Evolutionary conservation across 53 echinoderm and acorn worm species (phyloP), one percentile per base, ranked within the genome.

Genomic region (Crossaster papposus): DNA sequence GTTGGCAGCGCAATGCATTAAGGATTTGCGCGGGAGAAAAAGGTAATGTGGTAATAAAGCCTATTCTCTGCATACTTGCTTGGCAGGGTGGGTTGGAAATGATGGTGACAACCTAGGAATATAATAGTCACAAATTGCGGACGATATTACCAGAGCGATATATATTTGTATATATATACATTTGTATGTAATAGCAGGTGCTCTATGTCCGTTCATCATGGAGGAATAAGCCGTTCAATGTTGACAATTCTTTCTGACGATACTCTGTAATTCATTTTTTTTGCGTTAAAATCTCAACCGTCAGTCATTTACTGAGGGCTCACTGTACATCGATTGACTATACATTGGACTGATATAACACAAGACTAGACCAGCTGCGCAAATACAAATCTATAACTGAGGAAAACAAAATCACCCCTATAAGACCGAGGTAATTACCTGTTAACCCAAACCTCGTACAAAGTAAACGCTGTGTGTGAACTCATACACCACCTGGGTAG

Each of bases 311-410:
- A 35, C 38, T 29, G 44, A 83, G 26, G n/a, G 15, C 63, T 37
- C 70, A 65, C 83, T 26, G 29, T 6, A 37, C 30, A 65, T 83
- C 83, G 83, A 83, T 83, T 70, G n/a, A n/a, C 24, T 64, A 28
- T 65, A 68, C 31, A 83, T 70, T 37, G 65, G 37, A 36, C 65
- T 29, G 38, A 65, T 70, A 65, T 50, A 70, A n/a, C 35, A 68
- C 29, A 83, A 70, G 70, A 83, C 6, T 30, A 30, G 23, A 37
- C 24, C 83, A 83, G 68, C 83, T 83, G 83, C 54, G 50, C 44
- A 83, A 65, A 65, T 65, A 24, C 23, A n/a, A n/a, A 68, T 65
- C 38, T 22, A 58, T 22, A 64, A 62, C 52, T 18, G 29, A 54
- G n/a, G n/a, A n/a, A n/a, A n/a, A n/a, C n/a, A 37, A 33, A 24